Conservation (phyloP, 2,113 vertebrate species). For the Cinclus cinclus region DNA sequence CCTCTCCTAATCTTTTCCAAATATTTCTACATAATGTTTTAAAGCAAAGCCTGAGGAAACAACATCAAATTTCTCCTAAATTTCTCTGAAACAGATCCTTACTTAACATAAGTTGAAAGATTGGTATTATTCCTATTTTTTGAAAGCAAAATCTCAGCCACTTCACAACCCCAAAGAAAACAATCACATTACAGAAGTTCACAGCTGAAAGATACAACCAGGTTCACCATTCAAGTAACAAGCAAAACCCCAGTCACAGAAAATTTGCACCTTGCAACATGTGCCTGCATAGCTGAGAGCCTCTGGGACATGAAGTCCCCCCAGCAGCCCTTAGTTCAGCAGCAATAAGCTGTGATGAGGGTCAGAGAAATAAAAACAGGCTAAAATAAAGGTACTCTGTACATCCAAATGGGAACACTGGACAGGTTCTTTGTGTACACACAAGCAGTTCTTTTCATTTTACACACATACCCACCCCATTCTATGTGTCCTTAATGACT, state of each 20-base stretch:
- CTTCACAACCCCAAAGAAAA: not conserved
- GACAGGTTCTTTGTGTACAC: not conserved
- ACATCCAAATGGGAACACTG: not conserved
- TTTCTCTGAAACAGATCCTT: not conserved
- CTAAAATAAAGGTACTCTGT: not conserved
- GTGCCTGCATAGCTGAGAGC: not conserved
- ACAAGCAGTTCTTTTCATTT: not conserved
- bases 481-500: not conserved
- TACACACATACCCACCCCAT: not conserved
- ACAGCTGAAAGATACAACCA: not conserved
- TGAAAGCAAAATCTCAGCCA: not conserved
- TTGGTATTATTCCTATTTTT: not conserved
- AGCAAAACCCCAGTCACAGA: not conserved
- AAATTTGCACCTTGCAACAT: not conserved
- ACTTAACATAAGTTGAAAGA: not conserved
- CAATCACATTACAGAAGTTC: not conserved
- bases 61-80: not conserved
- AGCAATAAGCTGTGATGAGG: not conserved
- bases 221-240: not conserved
- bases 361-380: not conserved
- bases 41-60: not conserved
- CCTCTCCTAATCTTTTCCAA: not conserved
- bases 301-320: not conserved
- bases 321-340: not conserved
- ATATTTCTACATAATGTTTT: not conserved